Percentiles rank a stretch among this genome's conserved stretches.
Conservation (phyloP, 2,888 invertebrate species). For the Aphelenchoides bicaudatus region DNA sequence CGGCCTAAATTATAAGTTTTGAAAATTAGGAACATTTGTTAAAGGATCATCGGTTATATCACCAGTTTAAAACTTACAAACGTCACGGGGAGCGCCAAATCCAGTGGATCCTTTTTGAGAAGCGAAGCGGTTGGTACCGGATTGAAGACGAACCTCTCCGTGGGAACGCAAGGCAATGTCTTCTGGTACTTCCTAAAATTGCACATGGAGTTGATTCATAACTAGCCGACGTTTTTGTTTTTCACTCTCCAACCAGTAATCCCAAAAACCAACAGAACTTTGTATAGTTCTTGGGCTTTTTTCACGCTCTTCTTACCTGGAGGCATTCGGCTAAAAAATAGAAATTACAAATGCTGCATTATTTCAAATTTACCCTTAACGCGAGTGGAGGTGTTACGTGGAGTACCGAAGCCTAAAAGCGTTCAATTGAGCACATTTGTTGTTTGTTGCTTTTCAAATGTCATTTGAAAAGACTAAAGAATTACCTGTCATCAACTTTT, state of each 20-base stretch:
- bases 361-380: too few species aligned
- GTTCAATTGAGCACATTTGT: too few species aligned
- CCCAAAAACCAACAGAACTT: too few species aligned
- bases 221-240: not conserved
- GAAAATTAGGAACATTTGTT: too few species aligned
- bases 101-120: slow-evolving; percentile 52
- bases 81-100: slow-evolving; percentile 61
- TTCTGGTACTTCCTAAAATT: slow-evolving; percentile 57
- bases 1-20: too few species aligned
- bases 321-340: slow-evolving; percentile 55
- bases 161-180: slow-evolving; percentile 53
- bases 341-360: too few species aligned
- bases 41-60: not conserved
- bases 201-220: not conserved
- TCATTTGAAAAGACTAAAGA: slow-evolving; percentile 3
- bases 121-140: slow-evolving; percentile 53
- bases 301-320: slow-evolving; percentile 33
- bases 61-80: slow-evolving; percentile 34
- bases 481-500: slow-evolving; percentile 59
- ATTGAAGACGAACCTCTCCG: slow-evolving; percentile 60
- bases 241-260: too few species aligned
- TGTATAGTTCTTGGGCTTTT: not conserved
- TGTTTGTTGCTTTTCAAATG: too few species aligned
- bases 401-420: slow-evolving; percentile 57
- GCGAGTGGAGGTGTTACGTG: slow-evolving; percentile 57